phyloP scores from a whole-genome alignment of 2,888 invertebrate genomes.

The Philaethria dido region DNA sequence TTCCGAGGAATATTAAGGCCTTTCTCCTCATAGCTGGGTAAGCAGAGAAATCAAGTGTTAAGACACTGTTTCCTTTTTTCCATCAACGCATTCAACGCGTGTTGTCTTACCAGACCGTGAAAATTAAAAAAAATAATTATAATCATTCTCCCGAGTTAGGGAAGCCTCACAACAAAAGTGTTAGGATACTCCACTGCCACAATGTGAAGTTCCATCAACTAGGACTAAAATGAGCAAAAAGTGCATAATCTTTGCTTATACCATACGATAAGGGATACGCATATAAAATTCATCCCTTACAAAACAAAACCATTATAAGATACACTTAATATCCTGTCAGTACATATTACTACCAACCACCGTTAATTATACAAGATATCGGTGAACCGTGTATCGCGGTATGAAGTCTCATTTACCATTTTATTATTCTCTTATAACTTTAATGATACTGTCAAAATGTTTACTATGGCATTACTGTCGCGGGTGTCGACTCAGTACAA shows the following conservation, averaged over 20 bases:
- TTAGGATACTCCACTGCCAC: no score
- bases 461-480: slow-evolving; percentile 39
- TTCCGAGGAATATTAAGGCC: no score
- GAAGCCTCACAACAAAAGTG: no score
- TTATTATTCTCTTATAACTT: slow-evolving; percentile 29
- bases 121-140: no score
- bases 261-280: background rate
- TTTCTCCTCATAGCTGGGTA: no score
- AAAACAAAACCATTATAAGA: background rate
- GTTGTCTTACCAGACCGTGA: no score
- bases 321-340: slow-evolving; percentile 18
- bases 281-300: background rate
- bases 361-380: slow-evolving; percentile 14
- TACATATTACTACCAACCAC: slow-evolving; percentile 17
- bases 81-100: no score
- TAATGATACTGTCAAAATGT: slow-evolving; percentile 40
- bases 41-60: no score
- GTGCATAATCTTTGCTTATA: background rate
- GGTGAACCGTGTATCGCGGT: slow-evolving; percentile 6
- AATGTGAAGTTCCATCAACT: no score
- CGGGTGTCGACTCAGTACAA: slow-evolving; percentile 24
- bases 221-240: no score
- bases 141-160: no score
- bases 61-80: no score
- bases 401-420: slow-evolving; percentile 22